These are phyloP conservation scores for Rhabdornis inornatus DNA, from an alignment of 2,113 vertebrate genomes.

Conservation along the genomic window DNA sequence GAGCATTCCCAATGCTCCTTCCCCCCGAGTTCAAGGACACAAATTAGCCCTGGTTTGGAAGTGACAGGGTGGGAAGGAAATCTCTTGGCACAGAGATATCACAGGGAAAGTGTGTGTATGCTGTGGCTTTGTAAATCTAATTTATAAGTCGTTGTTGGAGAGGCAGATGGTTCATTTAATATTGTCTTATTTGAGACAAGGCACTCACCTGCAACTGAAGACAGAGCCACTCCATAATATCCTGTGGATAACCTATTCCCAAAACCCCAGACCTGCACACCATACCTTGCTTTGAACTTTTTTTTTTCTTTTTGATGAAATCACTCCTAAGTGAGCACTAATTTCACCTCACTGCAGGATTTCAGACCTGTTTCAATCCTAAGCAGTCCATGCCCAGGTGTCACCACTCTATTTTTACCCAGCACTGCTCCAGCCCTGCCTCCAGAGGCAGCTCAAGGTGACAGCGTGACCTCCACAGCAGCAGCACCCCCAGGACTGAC, in stretches of 20 bases:
- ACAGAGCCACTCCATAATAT: not conserved
- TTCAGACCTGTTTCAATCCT: not conserved
- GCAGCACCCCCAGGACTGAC: rapidly evolving
- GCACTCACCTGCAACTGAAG: not conserved
- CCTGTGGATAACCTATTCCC: not conserved
- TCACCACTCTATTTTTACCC: not conserved
- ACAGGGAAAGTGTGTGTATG: not conserved
- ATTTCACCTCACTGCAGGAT: not conserved
- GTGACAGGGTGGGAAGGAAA: not conserved
- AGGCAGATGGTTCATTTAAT: not conserved
- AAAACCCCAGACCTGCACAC: not conserved
- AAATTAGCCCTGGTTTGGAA: not conserved
- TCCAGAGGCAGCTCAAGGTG: not conserved
- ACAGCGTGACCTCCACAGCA: rapidly evolving
- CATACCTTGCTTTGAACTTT: not conserved
- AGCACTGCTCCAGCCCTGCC: not conserved
- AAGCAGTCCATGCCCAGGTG: rapidly evolving
- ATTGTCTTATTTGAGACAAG: not conserved
- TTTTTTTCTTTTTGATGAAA: not conserved
- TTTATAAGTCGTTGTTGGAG: rapidly evolving
- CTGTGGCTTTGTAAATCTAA: not conserved
- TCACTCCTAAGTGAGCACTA: rapidly evolving
- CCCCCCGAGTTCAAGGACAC: not conserved
- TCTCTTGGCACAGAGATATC: rapidly evolving
- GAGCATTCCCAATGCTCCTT: not conserved